These are phyloP conservation scores for Cyanistes caeruleus DNA, from an alignment of 2,113 vertebrate genomes.

Conservation along the genomic window DNA sequence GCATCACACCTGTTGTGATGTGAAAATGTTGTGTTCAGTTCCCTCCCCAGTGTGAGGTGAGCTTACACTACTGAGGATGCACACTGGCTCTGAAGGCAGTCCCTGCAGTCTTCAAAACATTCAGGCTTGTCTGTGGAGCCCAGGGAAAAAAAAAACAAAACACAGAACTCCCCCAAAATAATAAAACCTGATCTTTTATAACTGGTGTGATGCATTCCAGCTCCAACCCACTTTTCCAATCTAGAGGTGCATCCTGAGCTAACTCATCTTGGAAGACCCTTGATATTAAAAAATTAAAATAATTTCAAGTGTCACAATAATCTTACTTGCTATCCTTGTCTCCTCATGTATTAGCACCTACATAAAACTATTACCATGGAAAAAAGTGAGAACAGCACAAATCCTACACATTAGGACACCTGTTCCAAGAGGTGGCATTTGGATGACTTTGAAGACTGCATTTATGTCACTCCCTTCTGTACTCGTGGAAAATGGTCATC, in stretches of 20 bases:
- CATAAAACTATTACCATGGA: background rate
- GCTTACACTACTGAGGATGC: background rate
- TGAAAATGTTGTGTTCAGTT: background rate
- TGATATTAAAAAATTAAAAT: background rate
- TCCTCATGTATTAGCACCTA: background rate
- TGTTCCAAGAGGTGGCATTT: background rate
- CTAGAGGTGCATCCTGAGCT: background rate
- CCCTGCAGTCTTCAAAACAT: background rate
- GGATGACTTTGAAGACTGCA: background rate
- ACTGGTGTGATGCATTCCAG: conserved; percentile 1
- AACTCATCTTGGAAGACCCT: background rate
- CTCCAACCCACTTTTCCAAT: background rate
- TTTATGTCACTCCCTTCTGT: background rate
- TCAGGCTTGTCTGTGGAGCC: background rate
- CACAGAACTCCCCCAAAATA: background rate
- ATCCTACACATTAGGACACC: background rate
- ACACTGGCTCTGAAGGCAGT: background rate
- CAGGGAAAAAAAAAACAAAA: background rate
- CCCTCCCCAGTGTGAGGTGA: background rate
- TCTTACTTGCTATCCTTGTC: background rate
- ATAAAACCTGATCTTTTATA: conserved; percentile 10
- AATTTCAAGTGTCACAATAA: background rate
- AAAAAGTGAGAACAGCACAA: background rate
- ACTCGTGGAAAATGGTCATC: background rate
- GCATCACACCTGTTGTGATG: background rate